Evolutionary conservation across 2,888 invertebrate genomes (phyloP).

Genomic region (Gryllus longicercus): DNA sequence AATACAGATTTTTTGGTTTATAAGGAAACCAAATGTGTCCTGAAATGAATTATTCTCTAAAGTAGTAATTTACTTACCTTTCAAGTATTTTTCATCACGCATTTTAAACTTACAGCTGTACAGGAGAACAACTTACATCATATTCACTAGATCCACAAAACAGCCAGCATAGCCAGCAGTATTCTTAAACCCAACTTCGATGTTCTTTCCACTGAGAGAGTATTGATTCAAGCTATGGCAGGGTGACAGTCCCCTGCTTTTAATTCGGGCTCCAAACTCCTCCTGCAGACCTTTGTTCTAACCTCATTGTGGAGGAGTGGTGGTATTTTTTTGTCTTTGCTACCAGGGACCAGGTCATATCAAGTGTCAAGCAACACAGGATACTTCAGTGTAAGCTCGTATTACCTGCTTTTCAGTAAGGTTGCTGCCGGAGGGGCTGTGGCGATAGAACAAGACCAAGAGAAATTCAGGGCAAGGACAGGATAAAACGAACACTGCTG

Average conservation of each 20-base stretch:
- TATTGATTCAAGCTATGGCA: neutral
- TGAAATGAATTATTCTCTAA: no score
- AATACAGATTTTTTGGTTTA: no score
- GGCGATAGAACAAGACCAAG: neutral
- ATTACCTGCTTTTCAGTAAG: neutral
- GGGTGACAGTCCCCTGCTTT: neutral
- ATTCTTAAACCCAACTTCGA: no score
- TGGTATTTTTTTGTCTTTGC: neutral
- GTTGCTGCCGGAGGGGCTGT: neutral
- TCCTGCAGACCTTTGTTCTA: neutral
- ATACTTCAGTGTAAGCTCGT: slow-evolving; percentile 22
- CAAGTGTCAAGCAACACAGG: slow-evolving; percentile 28
- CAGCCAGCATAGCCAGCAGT: no score
- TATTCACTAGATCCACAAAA: no score
- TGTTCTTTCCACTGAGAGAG: neutral
- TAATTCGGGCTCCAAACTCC: neutral
- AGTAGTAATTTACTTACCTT: no score
- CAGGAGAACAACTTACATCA: no score
- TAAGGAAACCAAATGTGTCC: no score
- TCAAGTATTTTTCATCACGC: no score
- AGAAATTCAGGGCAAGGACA: neutral
- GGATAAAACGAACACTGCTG: neutral
- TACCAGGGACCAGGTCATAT: slow-evolving; percentile 18
- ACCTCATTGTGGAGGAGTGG: neutral
- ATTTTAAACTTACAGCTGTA: no score